These are phyloP conservation scores for Drosophila mayaguana DNA, from an alignment of 2,888 invertebrate species.

Conservation along the genomic window DNA sequence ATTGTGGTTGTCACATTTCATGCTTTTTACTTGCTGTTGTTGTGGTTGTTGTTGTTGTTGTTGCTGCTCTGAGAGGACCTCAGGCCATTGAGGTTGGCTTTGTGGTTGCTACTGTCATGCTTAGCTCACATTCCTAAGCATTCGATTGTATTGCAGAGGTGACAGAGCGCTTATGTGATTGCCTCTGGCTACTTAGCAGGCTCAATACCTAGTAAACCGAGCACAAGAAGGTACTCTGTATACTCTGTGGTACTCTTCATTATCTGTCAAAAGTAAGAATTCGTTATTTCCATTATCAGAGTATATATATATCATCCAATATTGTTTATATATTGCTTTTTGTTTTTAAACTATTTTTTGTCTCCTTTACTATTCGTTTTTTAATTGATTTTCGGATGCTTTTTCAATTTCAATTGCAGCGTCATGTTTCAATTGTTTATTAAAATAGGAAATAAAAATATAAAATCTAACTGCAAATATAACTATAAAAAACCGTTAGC, in stretches of 20 bases:
- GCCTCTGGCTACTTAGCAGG: neutral
- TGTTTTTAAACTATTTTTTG: neutral
- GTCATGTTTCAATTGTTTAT: conserved; percentile 37
- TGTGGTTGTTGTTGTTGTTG: neutral
- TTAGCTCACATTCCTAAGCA: conserved; percentile 10
- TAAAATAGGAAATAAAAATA: conserved; percentile 39
- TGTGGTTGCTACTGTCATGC: neutral
- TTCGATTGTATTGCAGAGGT: conserved; percentile 23
- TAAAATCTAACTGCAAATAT: conserved; percentile 24
- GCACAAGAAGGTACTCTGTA: too few species aligned
- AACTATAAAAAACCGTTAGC: conserved; percentile 23
- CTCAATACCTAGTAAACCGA: neutral
- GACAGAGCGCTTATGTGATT: conserved; percentile 8
- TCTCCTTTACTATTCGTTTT: conserved; percentile 32
- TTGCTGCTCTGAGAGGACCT: neutral
- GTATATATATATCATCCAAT: too few species aligned
- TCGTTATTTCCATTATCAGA: neutral
- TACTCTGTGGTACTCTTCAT: neutral
- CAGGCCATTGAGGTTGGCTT: neutral
- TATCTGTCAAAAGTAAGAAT: neutral
- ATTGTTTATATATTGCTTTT: neutral
- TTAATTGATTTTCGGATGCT: conserved; percentile 21
- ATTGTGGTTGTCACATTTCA: conserved; percentile 41
- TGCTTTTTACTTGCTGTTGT: neutral
- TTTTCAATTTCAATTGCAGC: conserved; percentile 44